These are phyloP conservation scores for Chrysaora quinquecirrha DNA, from an alignment of 30 jellyfish, hydroid and myxozoan genomes.

Conservation along the genomic window DNA sequence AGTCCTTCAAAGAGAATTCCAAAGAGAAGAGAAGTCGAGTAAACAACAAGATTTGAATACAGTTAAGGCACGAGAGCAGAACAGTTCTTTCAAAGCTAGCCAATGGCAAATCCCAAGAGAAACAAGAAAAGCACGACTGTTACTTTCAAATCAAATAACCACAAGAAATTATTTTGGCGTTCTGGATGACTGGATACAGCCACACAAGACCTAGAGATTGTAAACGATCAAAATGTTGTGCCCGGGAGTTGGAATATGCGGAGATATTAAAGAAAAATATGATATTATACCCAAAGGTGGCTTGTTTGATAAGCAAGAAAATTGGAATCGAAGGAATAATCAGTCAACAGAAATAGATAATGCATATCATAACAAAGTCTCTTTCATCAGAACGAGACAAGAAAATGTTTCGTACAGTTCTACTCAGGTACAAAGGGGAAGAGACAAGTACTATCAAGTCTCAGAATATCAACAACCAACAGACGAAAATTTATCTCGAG, in stretches of 20 bases:
- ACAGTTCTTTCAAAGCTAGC: neutral
- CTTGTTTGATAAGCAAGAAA: neutral
- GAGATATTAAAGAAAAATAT: too few species aligned
- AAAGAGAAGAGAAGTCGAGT: too few species aligned
- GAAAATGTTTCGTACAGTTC: neutral
- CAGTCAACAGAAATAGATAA: neutral
- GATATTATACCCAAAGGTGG: too few species aligned
- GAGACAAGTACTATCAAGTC: neutral
- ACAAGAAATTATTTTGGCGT: neutral
- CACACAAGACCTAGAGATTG: neutral
- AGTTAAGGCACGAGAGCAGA: neutral
- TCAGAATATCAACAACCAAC: neutral
- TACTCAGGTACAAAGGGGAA: neutral
- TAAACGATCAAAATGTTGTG: neutral
- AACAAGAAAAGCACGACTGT: neutral
- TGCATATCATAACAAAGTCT: neutral
- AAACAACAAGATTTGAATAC: too few species aligned
- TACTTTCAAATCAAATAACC: neutral
- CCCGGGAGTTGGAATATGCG: too few species aligned
- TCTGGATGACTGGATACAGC: neutral
- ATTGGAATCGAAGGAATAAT: neutral
- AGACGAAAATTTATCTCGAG: neutral
- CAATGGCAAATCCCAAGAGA: conserved; percentile 1
- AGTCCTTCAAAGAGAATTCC: neutral
- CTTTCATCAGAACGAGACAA: neutral